Percentiles rank a stretch among this genome's conserved stretches.
Conservation (phyloP, 1,140 invertebrate species). For the Heliconius eleuchia region DNA sequence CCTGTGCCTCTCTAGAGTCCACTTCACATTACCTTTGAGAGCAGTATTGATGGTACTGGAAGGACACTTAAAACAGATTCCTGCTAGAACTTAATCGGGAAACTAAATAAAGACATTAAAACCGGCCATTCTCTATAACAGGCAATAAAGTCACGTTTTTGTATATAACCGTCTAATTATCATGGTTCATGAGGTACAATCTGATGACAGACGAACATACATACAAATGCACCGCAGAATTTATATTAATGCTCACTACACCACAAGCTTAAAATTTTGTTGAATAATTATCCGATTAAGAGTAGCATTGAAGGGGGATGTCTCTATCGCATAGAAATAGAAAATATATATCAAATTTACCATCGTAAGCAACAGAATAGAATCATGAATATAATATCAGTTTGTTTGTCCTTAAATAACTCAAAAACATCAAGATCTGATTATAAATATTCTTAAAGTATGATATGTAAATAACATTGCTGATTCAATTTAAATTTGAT, state of each 20-base stretch:
- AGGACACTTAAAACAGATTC: no score
- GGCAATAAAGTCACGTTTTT: no score
- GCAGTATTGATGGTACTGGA: no score
- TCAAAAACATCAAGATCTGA: neutral
- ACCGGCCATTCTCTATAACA: no score
- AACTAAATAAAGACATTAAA: no score
- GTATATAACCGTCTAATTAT: no score
- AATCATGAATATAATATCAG: constrained; percentile 2
- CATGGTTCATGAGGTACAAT: no score
- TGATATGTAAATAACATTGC: neutral
- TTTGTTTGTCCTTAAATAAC: neutral
- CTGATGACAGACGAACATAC: no score
- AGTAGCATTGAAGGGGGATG: constrained; percentile 60
- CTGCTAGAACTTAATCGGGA: no score
- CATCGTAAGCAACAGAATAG: neutral
- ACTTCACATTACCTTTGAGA: no score
- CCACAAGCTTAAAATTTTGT: constrained; percentile 39
- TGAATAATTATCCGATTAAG: constrained; percentile 70
- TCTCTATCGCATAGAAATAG: constrained; percentile 54
- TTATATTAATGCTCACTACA: constrained; percentile 28
- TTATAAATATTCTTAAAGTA: neutral
- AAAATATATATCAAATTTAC: constrained; percentile 29
- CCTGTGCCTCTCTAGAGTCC: no score
- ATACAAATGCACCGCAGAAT: neutral
- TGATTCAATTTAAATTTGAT: neutral